Evolutionary conservation across 2,888 invertebrate species (phyloP).

Genomic region (Eulithis testata): DNA sequence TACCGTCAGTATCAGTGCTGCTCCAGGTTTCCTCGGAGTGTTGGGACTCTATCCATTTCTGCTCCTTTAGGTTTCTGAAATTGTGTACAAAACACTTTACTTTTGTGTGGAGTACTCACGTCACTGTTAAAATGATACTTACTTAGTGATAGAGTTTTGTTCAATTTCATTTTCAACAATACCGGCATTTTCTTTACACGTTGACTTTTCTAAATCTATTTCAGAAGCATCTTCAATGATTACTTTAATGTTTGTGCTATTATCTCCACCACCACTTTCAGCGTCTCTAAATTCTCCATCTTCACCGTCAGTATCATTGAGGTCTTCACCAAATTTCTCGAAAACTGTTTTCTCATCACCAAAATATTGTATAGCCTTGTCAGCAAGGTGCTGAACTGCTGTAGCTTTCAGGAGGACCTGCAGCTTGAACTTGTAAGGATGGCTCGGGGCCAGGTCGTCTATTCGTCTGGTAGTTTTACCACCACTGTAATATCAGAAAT

Average conservation of each 20-base stretch:
- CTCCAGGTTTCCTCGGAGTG: slow-evolving; percentile 70
- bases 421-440: slow-evolving; percentile 78
- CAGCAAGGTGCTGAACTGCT: slow-evolving; percentile 52
- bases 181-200: background rate
- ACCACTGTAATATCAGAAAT: slow-evolving; percentile 64
- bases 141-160: background rate
- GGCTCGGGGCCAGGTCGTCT: slow-evolving; percentile 73
- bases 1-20: slow-evolving; percentile 68
- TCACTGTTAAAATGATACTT: background rate
- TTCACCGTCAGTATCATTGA: slow-evolving; percentile 1
- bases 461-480: slow-evolving; percentile 69
- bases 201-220: background rate
- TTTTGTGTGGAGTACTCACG: background rate
- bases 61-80: slow-evolving; percentile 36
- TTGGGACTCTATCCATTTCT: slow-evolving; percentile 60
- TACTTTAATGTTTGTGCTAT: slow-evolving; percentile 7
- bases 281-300: background rate
- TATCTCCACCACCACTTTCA: slow-evolving; percentile 4
- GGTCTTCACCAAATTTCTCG: slow-evolving; percentile 41
- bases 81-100: background rate
- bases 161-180: slow-evolving; percentile 2
- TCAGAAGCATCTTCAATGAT: slow-evolving; percentile 13
- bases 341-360: slow-evolving; percentile 52
- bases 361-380: slow-evolving; percentile 54
- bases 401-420: slow-evolving; percentile 61